A percentile compares a stretch with the other conserved stretches of the same genome.
These are phyloP conservation scores for Potamarius usumacintae DNA, from an alignment of 2,113 vertebrate genomes.

Conservation along the genomic window DNA sequence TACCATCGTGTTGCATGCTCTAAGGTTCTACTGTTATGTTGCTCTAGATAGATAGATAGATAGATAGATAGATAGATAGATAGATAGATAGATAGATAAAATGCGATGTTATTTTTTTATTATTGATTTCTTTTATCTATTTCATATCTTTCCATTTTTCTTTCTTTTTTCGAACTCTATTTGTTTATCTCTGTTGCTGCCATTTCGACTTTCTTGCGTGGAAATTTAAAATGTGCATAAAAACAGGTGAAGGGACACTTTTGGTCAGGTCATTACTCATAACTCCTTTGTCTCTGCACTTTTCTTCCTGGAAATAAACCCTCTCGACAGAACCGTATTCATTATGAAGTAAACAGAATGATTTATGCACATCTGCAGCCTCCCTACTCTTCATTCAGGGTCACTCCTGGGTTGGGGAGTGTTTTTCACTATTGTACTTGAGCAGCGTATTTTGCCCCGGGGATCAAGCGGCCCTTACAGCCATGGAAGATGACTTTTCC, in stretches of 20 bases:
- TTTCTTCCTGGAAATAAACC: background rate
- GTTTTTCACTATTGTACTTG: conserved; percentile 1
- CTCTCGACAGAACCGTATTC: background rate
- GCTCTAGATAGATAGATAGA: background rate
- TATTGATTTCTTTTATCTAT: background rate
- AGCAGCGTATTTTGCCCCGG: conserved; percentile 34
- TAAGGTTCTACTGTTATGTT: background rate
- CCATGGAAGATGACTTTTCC: conserved; percentile 56
- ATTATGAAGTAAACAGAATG: background rate
- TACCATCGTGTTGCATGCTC: too few species aligned
- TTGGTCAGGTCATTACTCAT: background rate
- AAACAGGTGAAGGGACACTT: background rate
- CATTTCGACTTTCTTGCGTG: background rate
- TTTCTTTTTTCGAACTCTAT: background rate
- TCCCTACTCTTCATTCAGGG: conserved; percentile 28
- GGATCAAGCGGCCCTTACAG: conserved; percentile 48
- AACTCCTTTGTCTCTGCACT: background rate
- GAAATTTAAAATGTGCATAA: background rate
- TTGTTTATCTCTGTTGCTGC: background rate
- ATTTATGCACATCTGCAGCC: background rate
- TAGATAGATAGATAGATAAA: background rate
- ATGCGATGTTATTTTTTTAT: background rate
- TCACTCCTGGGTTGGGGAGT: conserved; percentile 35
- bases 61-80: background rate
- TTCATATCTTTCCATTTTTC: too few species aligned